phyloP scores from a whole-genome alignment of 2,797 vertebrate genomes.

The Alectoris magna region DNA sequence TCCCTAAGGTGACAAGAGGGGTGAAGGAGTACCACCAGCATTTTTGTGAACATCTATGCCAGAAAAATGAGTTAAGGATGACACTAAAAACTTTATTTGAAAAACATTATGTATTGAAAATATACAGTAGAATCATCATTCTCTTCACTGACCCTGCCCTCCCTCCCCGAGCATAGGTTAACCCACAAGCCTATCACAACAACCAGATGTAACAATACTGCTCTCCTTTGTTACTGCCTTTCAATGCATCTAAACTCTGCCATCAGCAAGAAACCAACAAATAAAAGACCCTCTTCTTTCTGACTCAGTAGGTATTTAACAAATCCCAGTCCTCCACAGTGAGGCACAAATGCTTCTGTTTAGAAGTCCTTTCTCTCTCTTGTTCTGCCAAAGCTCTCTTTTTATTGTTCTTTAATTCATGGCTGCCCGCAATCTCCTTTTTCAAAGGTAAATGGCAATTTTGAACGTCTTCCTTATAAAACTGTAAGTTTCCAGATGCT shows the following conservation, averaged over 20 bases:
- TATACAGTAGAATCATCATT: conserved; percentile 75
- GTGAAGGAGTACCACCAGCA: neutral
- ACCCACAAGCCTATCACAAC: conserved; percentile 59
- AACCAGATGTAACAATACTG: conserved; percentile 24
- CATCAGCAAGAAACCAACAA: conserved; percentile 59
- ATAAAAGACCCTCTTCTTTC: conserved; percentile 47
- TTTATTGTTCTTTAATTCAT: conserved; percentile 66
- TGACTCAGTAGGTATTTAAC: conserved; percentile 89
- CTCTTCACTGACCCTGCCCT: neutral
- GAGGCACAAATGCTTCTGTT: conserved; percentile 82
- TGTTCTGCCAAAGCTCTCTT: conserved; percentile 81
- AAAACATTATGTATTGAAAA: conserved; percentile 81
- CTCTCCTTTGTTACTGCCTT: conserved; percentile 49
- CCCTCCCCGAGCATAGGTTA: conserved; percentile 56
- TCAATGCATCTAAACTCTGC: conserved; percentile 5
- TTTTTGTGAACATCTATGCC: neutral
- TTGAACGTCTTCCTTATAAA: conserved; percentile 80
- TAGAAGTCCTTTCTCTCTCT: conserved; percentile 73
- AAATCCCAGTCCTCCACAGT: conserved; percentile 88
- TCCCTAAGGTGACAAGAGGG: neutral
- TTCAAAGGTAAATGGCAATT: conserved; percentile 70
- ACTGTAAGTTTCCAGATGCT: conserved; percentile 83
- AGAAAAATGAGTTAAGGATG: conserved; percentile 59
- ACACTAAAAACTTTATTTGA: conserved; percentile 80
- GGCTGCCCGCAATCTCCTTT: conserved; percentile 23